Evolutionary conservation across 2,797 vertebrate species (phyloP), one percentile per base, ranked within the genome.

Genomic region (Pelochelys cantorii): DNA sequence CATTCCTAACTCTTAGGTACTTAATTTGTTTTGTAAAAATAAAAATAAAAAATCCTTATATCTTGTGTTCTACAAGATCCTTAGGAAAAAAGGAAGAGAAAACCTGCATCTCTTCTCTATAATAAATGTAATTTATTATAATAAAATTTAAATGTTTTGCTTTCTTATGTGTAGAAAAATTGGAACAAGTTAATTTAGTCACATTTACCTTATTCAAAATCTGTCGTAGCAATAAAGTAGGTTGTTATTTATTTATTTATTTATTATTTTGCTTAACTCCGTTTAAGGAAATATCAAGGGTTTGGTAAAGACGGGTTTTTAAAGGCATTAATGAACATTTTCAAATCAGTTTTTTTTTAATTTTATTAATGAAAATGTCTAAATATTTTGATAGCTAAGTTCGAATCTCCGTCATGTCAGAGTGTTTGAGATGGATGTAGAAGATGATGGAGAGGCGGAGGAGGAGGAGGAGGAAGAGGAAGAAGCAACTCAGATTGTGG

Each of bases 401-500:
- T 98, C 98, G 20, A 99, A 99, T 95, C 98, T 99, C 78, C 98
- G 99, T 84, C 99, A 99, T 0, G 98, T 99, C 62, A 98, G 99
- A 62, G 99, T 99, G 59, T 99, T 99, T 97, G 99, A 99, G 97
- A 99, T 99, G 99, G 99, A 99, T 68, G 99, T 99, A 9, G 99
- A 99, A 94, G 99, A 99, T 60, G 99, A 99, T n/a, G 99, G 99
- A 91, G 99, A 99, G 77, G 99, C 98, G 37, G 98, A 99, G 88
- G 98, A 98, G 5, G 99, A 98, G 5, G 99, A 99, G 2, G 98
- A 98, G 22, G 98, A 98, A 27, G 96, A 97, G 9, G 98, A 98
- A 79, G 97, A 96, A 17, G 60, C 88, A n/a, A 98, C 98, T 0
- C 98, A 98, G 65, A 97, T 98, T 56, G 97, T 98, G 93, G 98